Conservation (phyloP, 2,888 invertebrate species). For the Sminthurinus aureus region DNA sequence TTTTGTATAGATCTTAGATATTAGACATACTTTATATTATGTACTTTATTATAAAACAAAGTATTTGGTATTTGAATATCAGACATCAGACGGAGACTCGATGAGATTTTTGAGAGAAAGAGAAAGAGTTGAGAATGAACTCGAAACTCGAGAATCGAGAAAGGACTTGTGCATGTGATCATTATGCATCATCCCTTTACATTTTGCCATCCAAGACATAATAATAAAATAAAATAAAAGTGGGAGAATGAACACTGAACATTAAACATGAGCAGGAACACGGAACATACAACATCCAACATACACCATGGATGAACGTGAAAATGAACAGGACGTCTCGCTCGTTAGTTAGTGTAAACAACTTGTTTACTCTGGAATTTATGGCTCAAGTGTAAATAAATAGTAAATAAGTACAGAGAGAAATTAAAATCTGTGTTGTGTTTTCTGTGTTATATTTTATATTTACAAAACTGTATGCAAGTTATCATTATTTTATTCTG, state of each 20-base stretch:
- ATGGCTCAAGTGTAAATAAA: background rate
- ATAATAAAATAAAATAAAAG: background rate
- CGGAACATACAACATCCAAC: background rate
- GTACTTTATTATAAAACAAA: too few species aligned
- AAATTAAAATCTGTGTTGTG: too few species aligned
- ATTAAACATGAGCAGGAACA: background rate
- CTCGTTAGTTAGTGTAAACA: conserved; percentile 6
- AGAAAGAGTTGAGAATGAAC: too few species aligned
- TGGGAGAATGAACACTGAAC: too few species aligned
- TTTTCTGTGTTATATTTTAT: too few species aligned
- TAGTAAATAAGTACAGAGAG: background rate
- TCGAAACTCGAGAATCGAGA: too few species aligned
- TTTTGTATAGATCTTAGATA: background rate
- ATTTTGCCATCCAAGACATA: background rate
- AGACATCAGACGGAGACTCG: too few species aligned
- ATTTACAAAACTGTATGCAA: background rate
- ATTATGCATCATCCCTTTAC: background rate
- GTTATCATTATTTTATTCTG: background rate
- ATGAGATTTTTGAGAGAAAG: too few species aligned
- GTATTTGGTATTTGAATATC: too few species aligned
- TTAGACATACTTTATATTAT: too few species aligned
- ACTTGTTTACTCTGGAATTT: conserved; percentile 13
- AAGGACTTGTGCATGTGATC: background rate
- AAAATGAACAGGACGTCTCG: too few species aligned
- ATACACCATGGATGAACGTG: too few species aligned